Evolutionary conservation across 2,113 vertebrate species (phyloP).

Genomic region (Bambusicola thoracicus): DNA sequence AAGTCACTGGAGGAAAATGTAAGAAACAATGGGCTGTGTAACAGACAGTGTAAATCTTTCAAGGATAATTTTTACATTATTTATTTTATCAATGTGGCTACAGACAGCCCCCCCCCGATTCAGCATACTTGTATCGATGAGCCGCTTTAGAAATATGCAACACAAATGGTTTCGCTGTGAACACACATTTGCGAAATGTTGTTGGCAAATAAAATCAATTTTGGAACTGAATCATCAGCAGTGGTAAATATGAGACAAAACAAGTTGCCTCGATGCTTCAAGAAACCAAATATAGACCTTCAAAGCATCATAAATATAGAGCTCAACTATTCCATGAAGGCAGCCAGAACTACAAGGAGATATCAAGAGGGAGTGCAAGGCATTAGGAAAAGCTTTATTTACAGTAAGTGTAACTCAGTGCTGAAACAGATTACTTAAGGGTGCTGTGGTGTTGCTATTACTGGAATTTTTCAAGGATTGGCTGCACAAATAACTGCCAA

Average conservation of each 20-base stretch:
- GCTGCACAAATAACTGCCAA: background rate
- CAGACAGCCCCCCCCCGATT: background rate
- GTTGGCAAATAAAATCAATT: background rate
- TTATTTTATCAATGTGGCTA: conserved; percentile 30
- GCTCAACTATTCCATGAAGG: background rate
- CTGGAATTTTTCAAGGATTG: background rate
- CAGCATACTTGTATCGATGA: conserved; percentile 1
- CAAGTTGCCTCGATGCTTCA: background rate
- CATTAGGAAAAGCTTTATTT: background rate
- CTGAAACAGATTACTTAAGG: background rate
- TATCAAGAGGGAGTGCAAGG: background rate
- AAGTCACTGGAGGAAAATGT: conserved; percentile 28
- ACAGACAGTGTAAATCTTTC: conserved; percentile 36
- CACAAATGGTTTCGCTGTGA: background rate
- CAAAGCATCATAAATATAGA: background rate
- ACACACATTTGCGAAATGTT: background rate
- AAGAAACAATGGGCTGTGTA: background rate
- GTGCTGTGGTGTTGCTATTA: background rate
- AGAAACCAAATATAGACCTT: background rate
- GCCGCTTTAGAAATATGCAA: conserved; percentile 20
- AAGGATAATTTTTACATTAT: background rate
- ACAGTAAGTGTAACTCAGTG: background rate
- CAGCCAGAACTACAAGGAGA: background rate
- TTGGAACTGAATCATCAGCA: conserved; percentile 1
- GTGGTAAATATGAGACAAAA: background rate